phyloP scores from a whole-genome alignment of 2,888 invertebrate species.

The Macaria liturata region DNA sequence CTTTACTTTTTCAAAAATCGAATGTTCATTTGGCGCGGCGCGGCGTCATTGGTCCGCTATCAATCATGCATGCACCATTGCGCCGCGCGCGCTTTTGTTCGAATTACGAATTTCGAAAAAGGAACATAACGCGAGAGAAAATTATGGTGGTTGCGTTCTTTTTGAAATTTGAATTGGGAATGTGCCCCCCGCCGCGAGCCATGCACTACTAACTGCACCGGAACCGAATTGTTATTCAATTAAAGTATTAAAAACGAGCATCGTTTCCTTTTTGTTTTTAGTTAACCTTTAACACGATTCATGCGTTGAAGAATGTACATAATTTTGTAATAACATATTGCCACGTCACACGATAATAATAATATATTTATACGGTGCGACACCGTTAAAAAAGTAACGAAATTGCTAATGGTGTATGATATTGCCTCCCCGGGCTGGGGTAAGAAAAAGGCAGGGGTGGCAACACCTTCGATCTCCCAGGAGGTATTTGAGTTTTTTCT shows the following conservation, averaged over 20 bases:
- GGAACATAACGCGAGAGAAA: constrained; percentile 68
- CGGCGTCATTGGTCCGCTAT: constrained; percentile 74
- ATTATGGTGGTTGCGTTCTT: constrained; percentile 73
- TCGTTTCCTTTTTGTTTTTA: constrained; percentile 20
- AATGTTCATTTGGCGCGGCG: constrained; percentile 59
- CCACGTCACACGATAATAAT: constrained; percentile 45
- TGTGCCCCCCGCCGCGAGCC: constrained; percentile 55
- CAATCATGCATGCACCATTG: constrained; percentile 82
- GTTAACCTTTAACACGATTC: constrained; percentile 10
- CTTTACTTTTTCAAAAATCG: constrained; percentile 56
- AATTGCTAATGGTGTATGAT: constrained; percentile 85
- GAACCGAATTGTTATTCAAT: constrained; percentile 66
- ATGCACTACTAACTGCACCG: constrained; percentile 46
- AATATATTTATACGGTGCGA: constrained; percentile 69
- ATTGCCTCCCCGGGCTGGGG: constrained; percentile 82
- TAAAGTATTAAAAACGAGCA: constrained; percentile 40
- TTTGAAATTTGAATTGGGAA: constrained; percentile 61
- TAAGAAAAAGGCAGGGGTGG: constrained; percentile 78
- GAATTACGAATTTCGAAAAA: constrained; percentile 79
- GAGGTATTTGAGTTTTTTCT: constrained; percentile 66
- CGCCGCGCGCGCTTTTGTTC: constrained; percentile 78
- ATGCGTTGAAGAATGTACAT: constrained; percentile 6
- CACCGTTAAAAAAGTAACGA: constrained; percentile 82
- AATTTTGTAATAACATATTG: constrained; percentile 12
- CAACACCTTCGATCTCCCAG: constrained; percentile 78